Evolutionary conservation across 2,113 vertebrate species (phyloP), one percentile per base, ranked within the genome.

Genomic region (Hipposideros armiger): DNA sequence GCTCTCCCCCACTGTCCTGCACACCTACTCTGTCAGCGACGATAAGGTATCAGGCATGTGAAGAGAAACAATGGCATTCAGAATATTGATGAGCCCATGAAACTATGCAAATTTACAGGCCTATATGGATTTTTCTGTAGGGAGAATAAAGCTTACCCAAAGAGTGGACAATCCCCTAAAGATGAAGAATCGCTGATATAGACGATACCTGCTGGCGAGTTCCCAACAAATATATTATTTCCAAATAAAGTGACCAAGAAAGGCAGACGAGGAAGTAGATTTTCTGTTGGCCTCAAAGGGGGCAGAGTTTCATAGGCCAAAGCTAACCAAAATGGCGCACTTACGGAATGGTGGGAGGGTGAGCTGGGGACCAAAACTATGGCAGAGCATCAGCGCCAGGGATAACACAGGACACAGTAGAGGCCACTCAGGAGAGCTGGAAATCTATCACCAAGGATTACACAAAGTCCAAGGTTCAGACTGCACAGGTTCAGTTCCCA

Each of bases 191-290:
- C 69, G 20, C 66, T 88, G 13, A 74, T n/a, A 67, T 13, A 87
- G 50, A 83, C 17, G 84, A 72, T n/a, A 86, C 17, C 66, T 5
- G 54, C n/a, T 52, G 28, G 54, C 60, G 9, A 70, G 19, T 26
- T 70, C 42, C 77, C 20, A 80, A 85, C 9, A 67, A 78, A 84
- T 36, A 30, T 40, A 19, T 76, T 87, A 95, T 69, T 90, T 97
- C 83, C 85, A 96, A 96, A 92, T 70, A 86, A 93, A 81, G 22
- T 40, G 11, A 47, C 19, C 8, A 36, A 81, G 72, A 74, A 60
- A 67, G 36, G 24, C 62, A 66, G 87, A 58, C 5, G 36, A 91
- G 26, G 24, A 40, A 16, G 47, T 54, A n/a, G 36, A 45, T 70
- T 89, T 81, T 64, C 70, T 40, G 6, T 1, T 3, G 10, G 56